phyloP scores from a whole-genome alignment of 2,888 invertebrate species.

The Drosophila neonasuta region DNA sequence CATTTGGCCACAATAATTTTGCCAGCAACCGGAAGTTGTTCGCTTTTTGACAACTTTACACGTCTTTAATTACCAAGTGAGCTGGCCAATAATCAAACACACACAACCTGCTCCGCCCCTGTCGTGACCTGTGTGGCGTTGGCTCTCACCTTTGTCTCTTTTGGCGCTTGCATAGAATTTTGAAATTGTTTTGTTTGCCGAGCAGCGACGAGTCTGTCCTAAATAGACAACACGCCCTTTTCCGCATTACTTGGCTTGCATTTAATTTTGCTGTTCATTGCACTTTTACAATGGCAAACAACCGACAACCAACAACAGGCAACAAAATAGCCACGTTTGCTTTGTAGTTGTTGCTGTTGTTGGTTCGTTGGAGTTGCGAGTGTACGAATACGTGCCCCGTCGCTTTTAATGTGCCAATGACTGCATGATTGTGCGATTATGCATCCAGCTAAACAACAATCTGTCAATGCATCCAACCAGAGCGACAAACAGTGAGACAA shows the following conservation, averaged over 20 bases:
- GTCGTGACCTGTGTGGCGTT: constrained; percentile 15
- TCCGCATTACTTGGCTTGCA: constrained; percentile 73
- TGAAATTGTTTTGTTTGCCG: constrained; percentile 32
- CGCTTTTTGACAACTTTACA: constrained; percentile 66
- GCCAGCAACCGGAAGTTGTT: constrained; percentile 61
- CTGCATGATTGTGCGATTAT: constrained; percentile 77
- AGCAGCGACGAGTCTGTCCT: constrained; percentile 40
- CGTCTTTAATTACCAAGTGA: constrained; percentile 51
- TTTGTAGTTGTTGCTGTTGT: constrained; percentile 19
- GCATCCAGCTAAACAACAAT: constrained; percentile 67
- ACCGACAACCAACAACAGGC: constrained; percentile 19
- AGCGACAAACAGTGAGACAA: constrained; percentile 27
- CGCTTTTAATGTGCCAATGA: constrained; percentile 75
- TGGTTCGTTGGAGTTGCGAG: constrained; percentile 1
- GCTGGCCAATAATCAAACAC: constrained; percentile 24
- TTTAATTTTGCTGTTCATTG: constrained; percentile 77
- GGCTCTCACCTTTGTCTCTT: not conserved
- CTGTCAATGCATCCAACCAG: constrained; percentile 75
- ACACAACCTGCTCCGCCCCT: too few species aligned
- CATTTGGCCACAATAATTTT: constrained; percentile 50
- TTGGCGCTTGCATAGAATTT: constrained; percentile 33
- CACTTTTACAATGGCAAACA: constrained; percentile 69
- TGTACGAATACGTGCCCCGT: constrained; percentile 42
- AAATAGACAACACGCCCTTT: constrained; percentile 70
- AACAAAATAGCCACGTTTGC: constrained; percentile 49